phyloP scores from a whole-genome alignment of 2,888 invertebrate species.

The Plagodis dolabraria region DNA sequence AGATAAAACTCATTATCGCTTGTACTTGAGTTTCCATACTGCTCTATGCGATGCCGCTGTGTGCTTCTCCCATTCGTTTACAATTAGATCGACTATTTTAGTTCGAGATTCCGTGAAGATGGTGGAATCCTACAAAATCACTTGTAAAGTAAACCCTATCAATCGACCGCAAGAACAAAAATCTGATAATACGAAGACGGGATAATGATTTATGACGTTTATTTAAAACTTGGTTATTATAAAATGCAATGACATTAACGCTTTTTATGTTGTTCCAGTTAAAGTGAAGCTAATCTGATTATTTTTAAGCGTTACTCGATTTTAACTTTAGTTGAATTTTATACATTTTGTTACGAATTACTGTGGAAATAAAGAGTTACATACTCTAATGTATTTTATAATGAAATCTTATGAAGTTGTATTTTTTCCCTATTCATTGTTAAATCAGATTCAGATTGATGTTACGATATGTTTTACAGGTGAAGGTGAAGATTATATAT shows the following conservation, averaged over 20 bases:
- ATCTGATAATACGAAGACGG: not conserved
- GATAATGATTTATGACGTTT: too few relatives aligned
- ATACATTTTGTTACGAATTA: constrained; percentile 20
- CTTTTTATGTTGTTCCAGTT: constrained; percentile 20
- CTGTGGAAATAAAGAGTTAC: not conserved
- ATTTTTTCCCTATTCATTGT: not conserved
- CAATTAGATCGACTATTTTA: constrained; percentile 72
- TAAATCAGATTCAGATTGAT: not conserved
- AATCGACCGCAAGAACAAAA: constrained; percentile 43
- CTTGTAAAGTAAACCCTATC: constrained; percentile 78
- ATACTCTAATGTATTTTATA: constrained; percentile 12
- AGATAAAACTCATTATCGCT: constrained; percentile 75
- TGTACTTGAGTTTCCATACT: constrained; percentile 76
- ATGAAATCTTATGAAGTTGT: not conserved
- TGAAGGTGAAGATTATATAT: too few relatives aligned
- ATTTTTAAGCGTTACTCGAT: constrained; percentile 38
- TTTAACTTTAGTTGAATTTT: constrained; percentile 34
- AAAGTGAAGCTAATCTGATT: constrained; percentile 46
- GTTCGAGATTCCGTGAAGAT: constrained; percentile 77
- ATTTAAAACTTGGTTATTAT: not conserved
- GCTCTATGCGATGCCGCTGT: constrained; percentile 67
- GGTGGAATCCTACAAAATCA: constrained; percentile 78
- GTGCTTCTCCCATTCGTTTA: constrained; percentile 74
- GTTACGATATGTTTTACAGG: too few relatives aligned
- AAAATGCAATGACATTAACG: not conserved